Evolutionary conservation across 2,888 invertebrate species (phyloP).

Genomic region (Nomada flava): DNA sequence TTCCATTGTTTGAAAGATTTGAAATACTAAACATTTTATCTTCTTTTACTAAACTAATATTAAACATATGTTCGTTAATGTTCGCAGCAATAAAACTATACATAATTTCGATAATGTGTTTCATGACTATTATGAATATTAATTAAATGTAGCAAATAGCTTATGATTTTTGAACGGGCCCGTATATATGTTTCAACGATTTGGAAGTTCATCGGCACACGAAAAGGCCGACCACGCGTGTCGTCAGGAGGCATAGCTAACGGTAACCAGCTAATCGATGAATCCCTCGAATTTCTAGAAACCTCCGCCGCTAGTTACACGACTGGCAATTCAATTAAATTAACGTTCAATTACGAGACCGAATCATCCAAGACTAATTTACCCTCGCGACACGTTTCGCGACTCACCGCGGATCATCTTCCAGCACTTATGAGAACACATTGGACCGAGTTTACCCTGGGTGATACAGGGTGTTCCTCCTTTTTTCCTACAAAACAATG

Average conservation of each 20-base stretch:
- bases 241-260: not conserved
- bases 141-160: no score
- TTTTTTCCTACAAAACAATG: no score
- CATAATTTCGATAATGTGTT: no score
- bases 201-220: slow-evolving; percentile 38
- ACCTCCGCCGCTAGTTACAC: not conserved
- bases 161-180: no score
- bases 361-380: not conserved
- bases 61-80: no score
- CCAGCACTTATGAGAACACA: not conserved
- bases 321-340: slow-evolving; percentile 1
- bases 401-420: not conserved
- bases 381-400: not conserved
- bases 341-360: not conserved
- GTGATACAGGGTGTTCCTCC: no score
- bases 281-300: slow-evolving; percentile 10
- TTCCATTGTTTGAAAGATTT: no score
- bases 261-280: slow-evolving; percentile 16
- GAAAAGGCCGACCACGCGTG: slow-evolving; percentile 25
- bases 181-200: slow-evolving; percentile 4
- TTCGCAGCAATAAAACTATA: no score
- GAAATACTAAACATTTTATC: no score
- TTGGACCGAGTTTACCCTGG: not conserved
- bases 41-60: no score
- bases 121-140: no score